A percentile compares a stretch with the other conserved stretches of the same genome.
phyloP scores from a whole-genome alignment of 2,888 invertebrate genomes.

The Octonoba sinensis region DNA sequence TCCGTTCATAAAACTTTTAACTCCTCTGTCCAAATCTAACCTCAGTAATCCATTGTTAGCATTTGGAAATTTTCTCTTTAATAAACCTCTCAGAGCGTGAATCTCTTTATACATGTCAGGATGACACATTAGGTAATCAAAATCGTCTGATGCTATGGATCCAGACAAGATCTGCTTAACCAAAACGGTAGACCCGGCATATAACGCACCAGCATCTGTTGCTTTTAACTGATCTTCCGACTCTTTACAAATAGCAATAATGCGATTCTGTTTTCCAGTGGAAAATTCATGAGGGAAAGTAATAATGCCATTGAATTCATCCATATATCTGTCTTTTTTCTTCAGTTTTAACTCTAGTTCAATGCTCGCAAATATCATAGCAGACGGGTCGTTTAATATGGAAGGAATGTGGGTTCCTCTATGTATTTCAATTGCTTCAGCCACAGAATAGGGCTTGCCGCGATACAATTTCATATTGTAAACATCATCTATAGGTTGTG shows the following conservation, averaged over 20 bases:
- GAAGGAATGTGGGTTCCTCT: conserved; percentile 86
- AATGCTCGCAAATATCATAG: conserved; percentile 79
- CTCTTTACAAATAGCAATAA: conserved; percentile 81
- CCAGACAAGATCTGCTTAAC: conserved; percentile 79
- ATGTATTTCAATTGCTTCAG: conserved; percentile 83
- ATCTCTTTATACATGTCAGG: conserved; percentile 84
- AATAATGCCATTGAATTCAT: conserved; percentile 79
- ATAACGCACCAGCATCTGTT: conserved; percentile 79
- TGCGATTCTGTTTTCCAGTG: conserved; percentile 78
- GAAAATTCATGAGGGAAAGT: conserved; percentile 80
- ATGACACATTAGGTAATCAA: conserved; percentile 82
- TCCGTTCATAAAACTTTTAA: conserved; percentile 79
- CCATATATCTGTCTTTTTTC: conserved; percentile 79
- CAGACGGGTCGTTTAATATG: conserved; percentile 83
- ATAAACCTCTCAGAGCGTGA: conserved; percentile 80
- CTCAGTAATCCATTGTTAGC: conserved; percentile 76
- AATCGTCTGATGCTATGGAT: conserved; percentile 75
- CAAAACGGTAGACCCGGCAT: conserved; percentile 81
- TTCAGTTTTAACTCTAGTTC: conserved; percentile 85
- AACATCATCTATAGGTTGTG: conserved; percentile 78
- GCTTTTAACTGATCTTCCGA: conserved; percentile 76
- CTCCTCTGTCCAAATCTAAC: conserved; percentile 76
- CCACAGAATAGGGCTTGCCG: conserved; percentile 78
- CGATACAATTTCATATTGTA: conserved; percentile 76
- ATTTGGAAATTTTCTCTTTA: conserved; percentile 84